Evolutionary conservation across 2,113 vertebrate species (phyloP).

Genomic region (Chloebia gouldiae): DNA sequence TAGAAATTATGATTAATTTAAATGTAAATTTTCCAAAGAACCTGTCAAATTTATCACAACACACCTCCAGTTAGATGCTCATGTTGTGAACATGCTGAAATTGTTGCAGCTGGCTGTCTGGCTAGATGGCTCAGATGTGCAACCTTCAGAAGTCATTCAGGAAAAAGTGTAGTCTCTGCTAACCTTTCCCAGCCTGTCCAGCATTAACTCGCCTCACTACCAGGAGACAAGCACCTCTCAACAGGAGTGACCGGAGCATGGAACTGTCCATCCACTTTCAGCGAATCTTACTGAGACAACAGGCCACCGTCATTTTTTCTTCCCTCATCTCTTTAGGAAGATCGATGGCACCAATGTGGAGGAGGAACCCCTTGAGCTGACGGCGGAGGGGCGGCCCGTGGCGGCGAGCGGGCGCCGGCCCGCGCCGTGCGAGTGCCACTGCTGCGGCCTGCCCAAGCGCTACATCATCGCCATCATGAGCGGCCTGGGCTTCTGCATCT

Average conservation of each 20-base stretch:
- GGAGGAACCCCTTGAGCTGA: conserved; percentile 85
- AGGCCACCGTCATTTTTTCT: background rate
- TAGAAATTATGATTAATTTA: background rate
- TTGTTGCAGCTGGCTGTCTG: background rate
- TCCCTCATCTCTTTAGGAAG: conserved; percentile 76
- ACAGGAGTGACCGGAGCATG: rapidly evolving
- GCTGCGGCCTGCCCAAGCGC: conserved; percentile 91
- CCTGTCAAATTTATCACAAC: background rate
- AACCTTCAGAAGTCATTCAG: background rate
- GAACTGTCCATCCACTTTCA: background rate
- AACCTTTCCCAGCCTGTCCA: background rate
- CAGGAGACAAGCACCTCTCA: rapidly evolving
- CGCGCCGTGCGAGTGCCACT: conserved; percentile 79
- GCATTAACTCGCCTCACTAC: too few relatives aligned
- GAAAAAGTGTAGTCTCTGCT: too few relatives aligned
- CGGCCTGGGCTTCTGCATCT: conserved; percentile 98
- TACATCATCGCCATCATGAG: conserved; percentile 98
- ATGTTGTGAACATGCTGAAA: background rate
- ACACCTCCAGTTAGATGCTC: background rate
- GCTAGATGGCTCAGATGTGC: background rate
- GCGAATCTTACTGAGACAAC: background rate
- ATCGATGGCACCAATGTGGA: conserved; percentile 83
- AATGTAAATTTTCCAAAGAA: background rate
- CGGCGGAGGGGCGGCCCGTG: conserved; percentile 86
- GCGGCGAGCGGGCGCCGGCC: background rate